Evolutionary conservation across 1,140 invertebrate species (phyloP).

Genomic region (Zaprionus capensis): DNA sequence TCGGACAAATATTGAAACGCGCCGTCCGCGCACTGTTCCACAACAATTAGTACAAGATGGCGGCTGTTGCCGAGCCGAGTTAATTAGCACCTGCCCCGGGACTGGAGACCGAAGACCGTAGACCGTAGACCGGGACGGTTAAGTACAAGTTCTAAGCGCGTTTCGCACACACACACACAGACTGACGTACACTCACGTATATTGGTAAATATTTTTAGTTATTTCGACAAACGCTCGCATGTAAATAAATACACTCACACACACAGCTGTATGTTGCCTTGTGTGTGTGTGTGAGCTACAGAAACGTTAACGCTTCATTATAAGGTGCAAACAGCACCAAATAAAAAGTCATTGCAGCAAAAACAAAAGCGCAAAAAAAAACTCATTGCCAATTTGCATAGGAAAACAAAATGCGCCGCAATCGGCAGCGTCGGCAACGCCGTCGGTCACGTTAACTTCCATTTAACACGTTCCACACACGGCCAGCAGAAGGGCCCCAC

Average conservation of each 20-base stretch:
- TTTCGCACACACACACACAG: constrained; percentile 50
- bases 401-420: constrained; percentile 78
- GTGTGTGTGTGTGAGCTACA: constrained; percentile 28
- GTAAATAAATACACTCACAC: constrained; percentile 64
- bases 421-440: constrained; percentile 30
- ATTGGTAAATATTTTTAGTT: constrained; percentile 77
- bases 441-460: constrained; percentile 45
- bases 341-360: constrained; percentile 70
- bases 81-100: constrained; percentile 76
- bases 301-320: constrained; percentile 83
- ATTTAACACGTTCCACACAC: constrained; percentile 65
- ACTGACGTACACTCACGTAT: constrained; percentile 32
- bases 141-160: constrained; percentile 73
- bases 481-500: neutral
- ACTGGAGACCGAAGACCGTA: constrained; percentile 32
- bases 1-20: constrained; percentile 73
- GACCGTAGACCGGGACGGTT: constrained; percentile 27
- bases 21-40: constrained; percentile 70
- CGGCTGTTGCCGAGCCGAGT: constrained; percentile 76
- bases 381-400: constrained; percentile 82
- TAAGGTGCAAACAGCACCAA: constrained; percentile 67
- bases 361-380: constrained; percentile 59
- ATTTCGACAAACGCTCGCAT: constrained; percentile 69
- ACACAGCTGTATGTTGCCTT: constrained; percentile 1
- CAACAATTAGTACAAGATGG: constrained; percentile 83